A percentile compares a stretch with the other conserved stretches of the same genome.
Conservation (phyloP, 2,888 invertebrate species). For the Coelinius sp. region DNA sequence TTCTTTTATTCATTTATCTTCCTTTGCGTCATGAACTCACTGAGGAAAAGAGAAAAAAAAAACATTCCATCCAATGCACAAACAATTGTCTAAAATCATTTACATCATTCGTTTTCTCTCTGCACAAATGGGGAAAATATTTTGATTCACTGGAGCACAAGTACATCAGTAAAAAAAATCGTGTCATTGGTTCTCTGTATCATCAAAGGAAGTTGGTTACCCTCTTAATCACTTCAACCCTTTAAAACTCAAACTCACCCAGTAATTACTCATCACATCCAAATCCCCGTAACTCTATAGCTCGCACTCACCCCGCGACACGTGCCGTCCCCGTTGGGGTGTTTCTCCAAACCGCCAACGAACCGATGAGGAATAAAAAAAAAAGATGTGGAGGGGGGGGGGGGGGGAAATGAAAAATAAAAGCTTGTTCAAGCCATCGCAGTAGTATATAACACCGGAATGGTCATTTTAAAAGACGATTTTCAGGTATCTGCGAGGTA, state of each 20-base stretch:
- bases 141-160: background rate
- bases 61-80: background rate
- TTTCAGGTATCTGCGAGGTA: background rate
- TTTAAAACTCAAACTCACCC: slow-evolving; percentile 49
- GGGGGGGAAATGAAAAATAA: background rate
- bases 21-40: background rate
- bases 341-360: slow-evolving; percentile 22
- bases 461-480: slow-evolving; percentile 9
- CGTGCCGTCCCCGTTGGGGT: slow-evolving; percentile 27
- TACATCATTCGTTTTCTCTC: no score
- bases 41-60: background rate
- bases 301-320: slow-evolving; percentile 30
- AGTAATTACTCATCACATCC: slow-evolving; percentile 37
- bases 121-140: background rate
- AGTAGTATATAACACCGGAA: slow-evolving; percentile 12
- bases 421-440: background rate
- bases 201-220: slow-evolving; percentile 25
- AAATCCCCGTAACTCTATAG: slow-evolving; percentile 9
- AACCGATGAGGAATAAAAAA: slow-evolving; percentile 21
- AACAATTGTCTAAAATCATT: no score
- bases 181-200: slow-evolving; percentile 17
- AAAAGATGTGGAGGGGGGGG: background rate
- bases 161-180: slow-evolving; percentile 16
- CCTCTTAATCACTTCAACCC: background rate
- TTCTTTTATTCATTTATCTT: slow-evolving; percentile 1